These are phyloP conservation scores for Aurelia coerulea DNA, from an alignment of 30 jellyfish, hydroid and myxozoan species.

Conservation along the genomic window DNA sequence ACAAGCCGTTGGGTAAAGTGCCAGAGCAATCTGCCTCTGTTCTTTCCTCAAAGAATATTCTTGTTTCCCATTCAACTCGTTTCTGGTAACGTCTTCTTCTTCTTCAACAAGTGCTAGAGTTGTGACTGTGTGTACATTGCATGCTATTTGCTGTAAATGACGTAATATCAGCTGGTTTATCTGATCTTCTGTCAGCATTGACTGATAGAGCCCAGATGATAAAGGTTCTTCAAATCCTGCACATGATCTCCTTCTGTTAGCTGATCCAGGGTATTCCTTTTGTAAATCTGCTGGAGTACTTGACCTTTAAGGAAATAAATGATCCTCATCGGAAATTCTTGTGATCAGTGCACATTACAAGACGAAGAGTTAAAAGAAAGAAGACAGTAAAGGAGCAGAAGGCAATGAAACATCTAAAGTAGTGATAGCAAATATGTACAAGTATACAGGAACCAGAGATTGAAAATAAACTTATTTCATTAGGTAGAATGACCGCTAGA, in stretches of 20 bases:
- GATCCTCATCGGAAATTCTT: too few relatives aligned
- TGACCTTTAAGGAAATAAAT: too few relatives aligned
- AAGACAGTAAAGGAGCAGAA: too few relatives aligned
- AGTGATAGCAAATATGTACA: too few relatives aligned
- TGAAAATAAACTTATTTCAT: too few relatives aligned
- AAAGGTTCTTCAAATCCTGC: slow-evolving; percentile 39
- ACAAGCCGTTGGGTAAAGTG: slow-evolving; percentile 77
- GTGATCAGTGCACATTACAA: too few relatives aligned
- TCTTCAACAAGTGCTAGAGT: slow-evolving; percentile 36
- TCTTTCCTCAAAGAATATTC: slow-evolving; percentile 50
- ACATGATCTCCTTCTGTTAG: slow-evolving; percentile 6
- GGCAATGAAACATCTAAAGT: too few relatives aligned
- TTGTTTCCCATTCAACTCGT: slow-evolving; percentile 25
- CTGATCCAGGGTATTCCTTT: not conserved
- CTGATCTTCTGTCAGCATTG: slow-evolving; percentile 46
- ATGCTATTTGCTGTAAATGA: slow-evolving; percentile 69
- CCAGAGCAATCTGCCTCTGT: slow-evolving; percentile 69
- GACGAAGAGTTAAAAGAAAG: too few relatives aligned
- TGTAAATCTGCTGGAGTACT: slow-evolving; percentile 14
- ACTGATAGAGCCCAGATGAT: slow-evolving; percentile 23
- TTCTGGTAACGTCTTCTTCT: slow-evolving; percentile 20
- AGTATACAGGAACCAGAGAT: too few relatives aligned
- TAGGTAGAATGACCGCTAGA: too few relatives aligned
- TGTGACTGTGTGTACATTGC: slow-evolving; percentile 74
- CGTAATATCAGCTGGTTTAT: slow-evolving; percentile 35